Conservation (phyloP, 2,888 invertebrate genomes). For the Orthosia gothica region DNA sequence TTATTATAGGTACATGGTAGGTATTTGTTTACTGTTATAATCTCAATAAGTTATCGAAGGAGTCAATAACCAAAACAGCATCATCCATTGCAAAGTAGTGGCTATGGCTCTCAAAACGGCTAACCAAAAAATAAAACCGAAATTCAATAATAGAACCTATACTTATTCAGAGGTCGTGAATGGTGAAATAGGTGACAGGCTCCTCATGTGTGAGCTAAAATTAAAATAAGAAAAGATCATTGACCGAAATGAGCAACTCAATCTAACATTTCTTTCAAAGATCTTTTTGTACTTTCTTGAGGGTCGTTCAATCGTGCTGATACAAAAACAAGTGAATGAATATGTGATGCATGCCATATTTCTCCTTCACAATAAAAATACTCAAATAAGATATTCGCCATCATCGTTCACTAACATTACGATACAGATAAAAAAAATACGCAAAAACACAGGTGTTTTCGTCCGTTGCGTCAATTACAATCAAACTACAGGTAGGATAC, state of each 20-base stretch:
- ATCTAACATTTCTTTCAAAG: constrained; percentile 2
- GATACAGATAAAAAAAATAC: constrained; percentile 3
- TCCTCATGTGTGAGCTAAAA: background rate
- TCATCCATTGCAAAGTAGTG: background rate
- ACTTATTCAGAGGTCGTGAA: background rate
- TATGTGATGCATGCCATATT: background rate
- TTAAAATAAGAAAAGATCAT: background rate
- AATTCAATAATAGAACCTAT: background rate
- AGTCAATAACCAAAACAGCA: constrained; percentile 6
- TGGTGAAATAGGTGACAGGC: background rate
- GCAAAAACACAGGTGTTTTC: constrained; percentile 17
- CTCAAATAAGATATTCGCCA: background rate
- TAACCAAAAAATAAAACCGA: background rate
- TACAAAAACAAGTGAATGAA: background rate
- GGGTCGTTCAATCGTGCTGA: background rate
- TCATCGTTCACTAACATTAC: background rate
- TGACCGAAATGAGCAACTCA: background rate
- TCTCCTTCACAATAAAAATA: background rate
- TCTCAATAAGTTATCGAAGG: constrained; percentile 11
- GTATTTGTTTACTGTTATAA: constrained; percentile 34
- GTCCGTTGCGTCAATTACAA: constrained; percentile 24
- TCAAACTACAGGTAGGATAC: constrained; percentile 37
- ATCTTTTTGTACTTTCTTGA: background rate
- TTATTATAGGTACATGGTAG: constrained; percentile 26
- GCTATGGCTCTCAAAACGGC: background rate